phyloP scores from a whole-genome alignment of 1,140 invertebrate genomes.

The Cephus cinctus region DNA sequence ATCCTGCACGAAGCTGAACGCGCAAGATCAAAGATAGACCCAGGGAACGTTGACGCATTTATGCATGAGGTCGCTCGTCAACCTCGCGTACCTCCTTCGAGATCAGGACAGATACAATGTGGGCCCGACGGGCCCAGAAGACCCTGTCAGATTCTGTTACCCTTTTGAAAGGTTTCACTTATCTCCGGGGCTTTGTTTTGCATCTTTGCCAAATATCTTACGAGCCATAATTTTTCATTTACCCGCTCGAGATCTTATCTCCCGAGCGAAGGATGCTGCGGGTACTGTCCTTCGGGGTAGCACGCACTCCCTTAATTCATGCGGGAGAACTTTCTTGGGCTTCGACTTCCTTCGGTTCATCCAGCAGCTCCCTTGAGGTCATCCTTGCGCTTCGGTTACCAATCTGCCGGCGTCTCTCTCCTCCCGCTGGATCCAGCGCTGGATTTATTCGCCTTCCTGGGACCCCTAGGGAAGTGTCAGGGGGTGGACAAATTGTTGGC shows the following conservation, averaged over 20 bases:
- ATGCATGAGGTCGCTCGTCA: slow-evolving; percentile 27
- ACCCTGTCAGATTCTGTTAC: slow-evolving; percentile 19
- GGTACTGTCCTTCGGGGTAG: neutral
- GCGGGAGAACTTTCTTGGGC: too few relatives aligned
- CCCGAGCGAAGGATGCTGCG: slow-evolving; percentile 19
- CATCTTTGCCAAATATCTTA: slow-evolving; percentile 31
- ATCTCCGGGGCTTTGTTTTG: slow-evolving; percentile 30
- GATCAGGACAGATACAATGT: slow-evolving; percentile 24
- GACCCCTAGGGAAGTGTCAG: neutral
- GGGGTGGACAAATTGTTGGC: slow-evolving; percentile 32
- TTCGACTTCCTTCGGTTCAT: neutral
- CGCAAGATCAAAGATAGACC: neutral
- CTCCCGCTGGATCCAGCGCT: too few relatives aligned
- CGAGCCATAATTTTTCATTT: slow-evolving; percentile 31
- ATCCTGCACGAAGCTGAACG: too few relatives aligned
- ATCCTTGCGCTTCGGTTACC: neutral
- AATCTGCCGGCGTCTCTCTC: neutral
- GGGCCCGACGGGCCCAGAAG: slow-evolving; percentile 1
- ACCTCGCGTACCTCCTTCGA: slow-evolving; percentile 17
- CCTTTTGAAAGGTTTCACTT: slow-evolving; percentile 33
- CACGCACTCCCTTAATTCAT: neutral
- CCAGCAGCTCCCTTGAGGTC: neutral
- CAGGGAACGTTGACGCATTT: slow-evolving; percentile 16
- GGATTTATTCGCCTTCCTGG: neutral
- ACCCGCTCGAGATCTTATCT: slow-evolving; percentile 19